These are phyloP conservation scores for Schizopygopsis malacanthus DNA, from an alignment of 2,797 vertebrate species.

Conservation along the genomic window DNA sequence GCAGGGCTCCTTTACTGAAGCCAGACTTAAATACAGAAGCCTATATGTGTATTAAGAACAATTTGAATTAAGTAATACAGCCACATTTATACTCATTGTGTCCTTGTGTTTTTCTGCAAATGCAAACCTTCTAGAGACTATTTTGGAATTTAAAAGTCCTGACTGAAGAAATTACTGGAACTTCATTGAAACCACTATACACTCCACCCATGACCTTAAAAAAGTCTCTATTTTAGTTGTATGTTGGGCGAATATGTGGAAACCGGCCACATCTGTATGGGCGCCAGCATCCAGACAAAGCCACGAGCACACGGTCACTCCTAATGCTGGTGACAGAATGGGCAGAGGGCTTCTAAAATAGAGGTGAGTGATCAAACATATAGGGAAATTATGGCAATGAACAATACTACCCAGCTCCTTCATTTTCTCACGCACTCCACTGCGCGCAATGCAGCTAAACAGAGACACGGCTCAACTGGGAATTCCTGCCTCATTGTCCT, in stretches of 20 bases:
- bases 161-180: conserved; percentile 29
- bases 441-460: conserved; percentile 35
- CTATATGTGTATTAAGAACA: not conserved
- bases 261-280: conserved; percentile 9
- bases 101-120: not conserved
- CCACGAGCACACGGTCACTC: conserved; percentile 20
- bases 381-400: conserved; percentile 37
- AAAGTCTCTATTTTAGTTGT: conserved; percentile 30
- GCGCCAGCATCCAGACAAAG: conserved; percentile 37
- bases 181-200: conserved; percentile 22
- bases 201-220: conserved; percentile 24
- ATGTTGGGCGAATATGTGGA: conserved; percentile 18
- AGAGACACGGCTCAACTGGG: conserved; percentile 29
- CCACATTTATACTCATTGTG: not conserved
- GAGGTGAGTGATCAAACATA: conserved; percentile 44
- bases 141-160: not conserved
- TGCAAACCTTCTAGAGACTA: not conserved
- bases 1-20: not conserved
- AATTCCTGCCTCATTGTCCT: conserved; percentile 55
- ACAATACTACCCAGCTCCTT: conserved; percentile 47
- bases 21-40: not conserved
- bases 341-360: conserved; percentile 22
- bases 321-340: conserved; percentile 1
- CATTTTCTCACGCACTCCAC: conserved; percentile 49
- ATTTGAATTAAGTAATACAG: not conserved